Conservation (phyloP, 2,797 vertebrate species). For the Sarcoramphus papa region DNA sequence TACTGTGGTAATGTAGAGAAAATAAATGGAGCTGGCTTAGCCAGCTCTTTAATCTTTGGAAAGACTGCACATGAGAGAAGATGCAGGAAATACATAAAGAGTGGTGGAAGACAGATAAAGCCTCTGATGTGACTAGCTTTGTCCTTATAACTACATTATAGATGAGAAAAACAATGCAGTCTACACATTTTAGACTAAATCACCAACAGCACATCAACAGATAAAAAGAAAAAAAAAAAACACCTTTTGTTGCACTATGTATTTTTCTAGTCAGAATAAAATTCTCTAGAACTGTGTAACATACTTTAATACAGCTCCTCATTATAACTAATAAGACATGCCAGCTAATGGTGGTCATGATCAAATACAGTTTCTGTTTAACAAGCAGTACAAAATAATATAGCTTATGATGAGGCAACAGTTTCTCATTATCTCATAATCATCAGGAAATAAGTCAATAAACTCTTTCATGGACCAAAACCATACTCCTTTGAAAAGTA, state of each 20-base stretch:
- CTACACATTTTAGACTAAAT: neutral
- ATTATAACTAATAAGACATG: neutral
- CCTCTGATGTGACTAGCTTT: neutral
- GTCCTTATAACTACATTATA: neutral
- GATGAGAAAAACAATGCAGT: slow-evolving; percentile 11
- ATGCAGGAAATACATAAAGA: neutral
- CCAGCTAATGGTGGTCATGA: neutral
- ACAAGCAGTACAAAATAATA: neutral
- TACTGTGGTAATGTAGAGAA: neutral
- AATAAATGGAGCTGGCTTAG: neutral
- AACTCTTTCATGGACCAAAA: slow-evolving; percentile 76
- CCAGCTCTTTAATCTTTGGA: slow-evolving; percentile 23
- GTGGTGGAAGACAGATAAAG: slow-evolving; percentile 12
- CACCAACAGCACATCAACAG: neutral
- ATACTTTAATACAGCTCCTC: neutral
- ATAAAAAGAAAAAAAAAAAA: neutral
- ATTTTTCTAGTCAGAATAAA: neutral
- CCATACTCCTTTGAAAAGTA: slow-evolving; percentile 56
- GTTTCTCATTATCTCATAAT: slow-evolving; percentile 18
- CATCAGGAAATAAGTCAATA: slow-evolving; percentile 75
- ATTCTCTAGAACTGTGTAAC: neutral
- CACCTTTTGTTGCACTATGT: neutral
- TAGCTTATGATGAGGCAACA: neutral
- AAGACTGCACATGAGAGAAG: neutral
- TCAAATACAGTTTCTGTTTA: neutral